Evolutionary conservation across 2,113 vertebrate genomes (phyloP).

Genomic region (Saguinus midas): DNA sequence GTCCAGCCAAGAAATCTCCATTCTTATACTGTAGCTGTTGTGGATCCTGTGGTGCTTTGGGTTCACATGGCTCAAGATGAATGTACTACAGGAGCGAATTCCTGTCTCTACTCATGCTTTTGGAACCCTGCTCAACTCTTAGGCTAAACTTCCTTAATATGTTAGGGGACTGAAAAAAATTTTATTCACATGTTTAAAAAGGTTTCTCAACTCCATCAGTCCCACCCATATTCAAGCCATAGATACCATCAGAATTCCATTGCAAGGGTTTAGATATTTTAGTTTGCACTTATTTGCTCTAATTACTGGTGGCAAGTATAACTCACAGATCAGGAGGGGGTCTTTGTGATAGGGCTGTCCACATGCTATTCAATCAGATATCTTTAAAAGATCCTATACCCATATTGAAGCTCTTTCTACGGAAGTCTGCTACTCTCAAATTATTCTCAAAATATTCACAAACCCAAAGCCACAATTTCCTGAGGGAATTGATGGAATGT

Average conservation of each 20-base stretch:
- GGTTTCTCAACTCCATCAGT: neutral
- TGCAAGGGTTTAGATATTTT: neutral
- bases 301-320: neutral
- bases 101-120: neutral
- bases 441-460: slow-evolving; percentile 25
- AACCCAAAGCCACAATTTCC: slow-evolving; percentile 42
- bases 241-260: neutral
- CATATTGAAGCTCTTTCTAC: neutral
- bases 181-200: neutral
- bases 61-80: neutral
- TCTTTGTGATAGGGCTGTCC: neutral
- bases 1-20: neutral
- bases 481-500: slow-evolving; percentile 36
- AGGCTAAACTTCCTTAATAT: neutral
- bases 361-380: neutral
- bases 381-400: neutral
- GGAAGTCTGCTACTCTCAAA: neutral
- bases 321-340: neutral
- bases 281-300: neutral
- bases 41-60: neutral
- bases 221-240: neutral
- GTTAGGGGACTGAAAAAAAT: neutral
- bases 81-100: neutral
- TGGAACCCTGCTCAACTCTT: neutral
- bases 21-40: fast-evolving